phyloP scores from a whole-genome alignment of 2,888 invertebrate genomes.

The Ormyrus thymus region DNA sequence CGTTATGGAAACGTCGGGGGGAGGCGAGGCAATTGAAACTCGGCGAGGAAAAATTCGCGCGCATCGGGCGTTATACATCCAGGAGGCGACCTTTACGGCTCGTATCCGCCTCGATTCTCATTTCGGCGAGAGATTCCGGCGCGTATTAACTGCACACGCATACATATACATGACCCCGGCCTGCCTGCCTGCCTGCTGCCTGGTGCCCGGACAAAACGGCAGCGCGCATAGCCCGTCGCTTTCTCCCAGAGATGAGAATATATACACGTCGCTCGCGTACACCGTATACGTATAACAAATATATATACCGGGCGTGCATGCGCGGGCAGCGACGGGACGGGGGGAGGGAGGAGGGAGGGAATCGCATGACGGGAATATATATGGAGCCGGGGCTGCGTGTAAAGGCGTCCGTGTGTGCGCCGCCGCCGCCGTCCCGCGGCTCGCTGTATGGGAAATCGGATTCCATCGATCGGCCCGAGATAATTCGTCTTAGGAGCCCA shows the following conservation, averaged over 20 bases:
- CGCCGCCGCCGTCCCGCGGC: background rate
- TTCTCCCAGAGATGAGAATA: background rate
- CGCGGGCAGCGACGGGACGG: background rate
- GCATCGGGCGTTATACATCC: no score
- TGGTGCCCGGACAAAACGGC: no score
- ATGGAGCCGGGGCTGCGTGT: background rate
- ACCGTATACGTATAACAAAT: background rate
- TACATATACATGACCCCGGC: background rate
- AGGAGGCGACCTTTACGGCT: background rate
- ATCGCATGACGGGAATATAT: background rate
- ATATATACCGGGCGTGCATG: no score
- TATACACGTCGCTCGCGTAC: background rate
- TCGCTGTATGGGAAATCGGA: conserved; percentile 35
- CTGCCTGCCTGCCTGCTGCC: no score
- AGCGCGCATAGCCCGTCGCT: no score
- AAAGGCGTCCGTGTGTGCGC: background rate
- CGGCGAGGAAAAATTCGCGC: no score
- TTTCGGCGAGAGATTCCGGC: background rate
- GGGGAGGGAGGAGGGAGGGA: background rate
- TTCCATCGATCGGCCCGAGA: conserved; percentile 32
- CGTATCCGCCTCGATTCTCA: conserved; percentile 13
- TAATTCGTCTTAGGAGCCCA: background rate
- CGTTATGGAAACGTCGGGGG: background rate
- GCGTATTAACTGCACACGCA: conserved; percentile 3
- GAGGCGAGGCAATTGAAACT: background rate